Evolutionary conservation across 2,888 invertebrate species (phyloP).

Genomic region (Panzeria rudis): DNA sequence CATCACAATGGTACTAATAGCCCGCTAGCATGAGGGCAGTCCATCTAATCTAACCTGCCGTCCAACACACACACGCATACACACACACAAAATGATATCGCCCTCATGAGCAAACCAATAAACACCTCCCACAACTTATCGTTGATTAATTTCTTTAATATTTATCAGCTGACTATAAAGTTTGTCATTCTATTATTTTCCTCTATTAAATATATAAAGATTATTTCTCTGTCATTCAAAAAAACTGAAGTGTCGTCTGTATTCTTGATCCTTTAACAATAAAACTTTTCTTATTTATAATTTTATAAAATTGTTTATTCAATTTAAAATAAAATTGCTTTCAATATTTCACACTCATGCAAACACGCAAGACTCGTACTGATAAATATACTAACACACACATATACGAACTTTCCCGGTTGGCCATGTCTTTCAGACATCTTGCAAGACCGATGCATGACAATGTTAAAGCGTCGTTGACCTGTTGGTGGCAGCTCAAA

Average conservation of each 20-base stretch:
- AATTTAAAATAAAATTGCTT: slow-evolving; percentile 43
- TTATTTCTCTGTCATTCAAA: slow-evolving; percentile 1
- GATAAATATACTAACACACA: background rate
- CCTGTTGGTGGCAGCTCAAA: too few species aligned
- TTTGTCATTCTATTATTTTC: background rate
- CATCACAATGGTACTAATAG: too few species aligned
- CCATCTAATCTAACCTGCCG: too few species aligned
- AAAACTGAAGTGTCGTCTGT: background rate
- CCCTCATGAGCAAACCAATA: too few species aligned
- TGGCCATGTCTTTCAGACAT: too few species aligned
- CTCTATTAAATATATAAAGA: background rate
- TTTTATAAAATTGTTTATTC: slow-evolving; percentile 13
- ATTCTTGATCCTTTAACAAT: slow-evolving; percentile 8
- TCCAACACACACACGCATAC: too few species aligned
- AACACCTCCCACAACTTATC: too few species aligned
- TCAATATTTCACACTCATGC: slow-evolving; percentile 11
- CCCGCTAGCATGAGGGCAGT: too few species aligned
- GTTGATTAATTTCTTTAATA: background rate
- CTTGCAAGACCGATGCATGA: too few species aligned
- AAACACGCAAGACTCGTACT: background rate
- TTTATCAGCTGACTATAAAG: background rate
- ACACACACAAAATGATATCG: too few species aligned
- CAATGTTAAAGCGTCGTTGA: too few species aligned
- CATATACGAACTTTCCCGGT: too few species aligned
- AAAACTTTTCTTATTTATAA: slow-evolving; percentile 1